Conservation (phyloP, 2,113 vertebrate species). For the Redunca redunca region DNA sequence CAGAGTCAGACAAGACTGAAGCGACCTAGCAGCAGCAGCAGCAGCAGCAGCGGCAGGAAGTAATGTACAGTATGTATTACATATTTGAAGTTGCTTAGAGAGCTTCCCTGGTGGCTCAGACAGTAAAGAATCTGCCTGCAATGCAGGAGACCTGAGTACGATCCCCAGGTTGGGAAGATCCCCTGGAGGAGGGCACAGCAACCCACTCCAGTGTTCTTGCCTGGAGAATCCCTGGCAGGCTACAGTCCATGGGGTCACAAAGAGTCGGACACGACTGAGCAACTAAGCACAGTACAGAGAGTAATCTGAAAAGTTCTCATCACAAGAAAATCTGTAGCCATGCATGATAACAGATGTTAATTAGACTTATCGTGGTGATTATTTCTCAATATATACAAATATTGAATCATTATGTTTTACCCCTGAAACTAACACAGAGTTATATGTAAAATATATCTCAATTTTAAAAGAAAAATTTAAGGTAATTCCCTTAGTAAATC, state of each 20-base stretch:
- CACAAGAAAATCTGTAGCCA: background rate
- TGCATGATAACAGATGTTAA: background rate
- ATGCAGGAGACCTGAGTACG: background rate
- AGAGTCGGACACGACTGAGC: rapidly evolving
- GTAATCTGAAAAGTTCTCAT: background rate
- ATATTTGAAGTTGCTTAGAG: background rate
- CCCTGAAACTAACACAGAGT: background rate
- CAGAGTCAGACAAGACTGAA: no score
- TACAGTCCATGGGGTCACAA: background rate
- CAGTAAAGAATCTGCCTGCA: background rate
- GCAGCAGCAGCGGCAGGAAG: no score
- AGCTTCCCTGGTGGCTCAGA: background rate
- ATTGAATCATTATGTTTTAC: background rate
- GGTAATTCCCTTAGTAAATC: background rate
- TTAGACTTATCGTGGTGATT: background rate
- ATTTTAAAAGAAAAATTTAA: background rate
- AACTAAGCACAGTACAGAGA: background rate
- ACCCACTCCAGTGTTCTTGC: background rate
- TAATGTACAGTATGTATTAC: background rate
- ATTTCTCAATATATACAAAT: background rate
- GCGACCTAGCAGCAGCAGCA: no score
- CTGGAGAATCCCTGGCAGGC: background rate
- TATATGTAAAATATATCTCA: background rate
- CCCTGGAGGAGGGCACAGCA: background rate
- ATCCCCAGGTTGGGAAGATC: background rate